Evolutionary conservation across 2,888 invertebrate genomes (phyloP).

Genomic region (Petrophora chlorosata): DNA sequence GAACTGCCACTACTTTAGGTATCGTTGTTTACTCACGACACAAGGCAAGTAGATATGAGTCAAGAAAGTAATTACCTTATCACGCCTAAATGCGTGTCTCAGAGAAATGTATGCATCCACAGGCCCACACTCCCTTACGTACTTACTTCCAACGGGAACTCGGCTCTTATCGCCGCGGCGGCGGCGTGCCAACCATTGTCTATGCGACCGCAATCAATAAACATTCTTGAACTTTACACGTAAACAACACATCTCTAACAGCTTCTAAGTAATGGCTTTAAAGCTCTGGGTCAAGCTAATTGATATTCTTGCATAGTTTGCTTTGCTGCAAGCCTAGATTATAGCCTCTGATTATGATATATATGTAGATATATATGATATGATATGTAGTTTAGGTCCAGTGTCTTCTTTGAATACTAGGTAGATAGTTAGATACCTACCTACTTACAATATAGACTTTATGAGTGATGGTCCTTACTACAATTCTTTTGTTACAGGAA

Average conservation of each 20-base stretch:
- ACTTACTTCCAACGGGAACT: slow-evolving; percentile 42
- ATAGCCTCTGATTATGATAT: too few species aligned
- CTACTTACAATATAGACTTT: too few species aligned
- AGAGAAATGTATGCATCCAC: slow-evolving; percentile 63
- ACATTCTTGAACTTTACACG: slow-evolving; percentile 65
- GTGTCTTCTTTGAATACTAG: too few species aligned
- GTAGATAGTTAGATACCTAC: too few species aligned
- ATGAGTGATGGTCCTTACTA: too few species aligned
- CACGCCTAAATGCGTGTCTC: slow-evolving; percentile 54
- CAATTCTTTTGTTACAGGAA: too few species aligned
- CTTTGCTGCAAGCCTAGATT: too few species aligned
- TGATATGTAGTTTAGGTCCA: too few species aligned
- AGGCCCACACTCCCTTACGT: neutral
- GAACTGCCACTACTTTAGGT: slow-evolving; percentile 60
- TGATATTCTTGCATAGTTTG: too few species aligned
- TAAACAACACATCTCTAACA: slow-evolving; percentile 43
- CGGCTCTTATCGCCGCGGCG: slow-evolving; percentile 54
- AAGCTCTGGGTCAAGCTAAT: slow-evolving; percentile 1
- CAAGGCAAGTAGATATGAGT: slow-evolving; percentile 65
- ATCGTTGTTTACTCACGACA: slow-evolving; percentile 61
- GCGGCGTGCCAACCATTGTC: slow-evolving; percentile 53
- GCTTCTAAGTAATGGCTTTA: slow-evolving; percentile 26
- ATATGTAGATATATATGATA: neutral
- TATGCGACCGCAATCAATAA: slow-evolving; percentile 64
- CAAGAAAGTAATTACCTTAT: slow-evolving; percentile 78